Conservation (phyloP, 2,888 invertebrate genomes). For the Xanthia togata region DNA sequence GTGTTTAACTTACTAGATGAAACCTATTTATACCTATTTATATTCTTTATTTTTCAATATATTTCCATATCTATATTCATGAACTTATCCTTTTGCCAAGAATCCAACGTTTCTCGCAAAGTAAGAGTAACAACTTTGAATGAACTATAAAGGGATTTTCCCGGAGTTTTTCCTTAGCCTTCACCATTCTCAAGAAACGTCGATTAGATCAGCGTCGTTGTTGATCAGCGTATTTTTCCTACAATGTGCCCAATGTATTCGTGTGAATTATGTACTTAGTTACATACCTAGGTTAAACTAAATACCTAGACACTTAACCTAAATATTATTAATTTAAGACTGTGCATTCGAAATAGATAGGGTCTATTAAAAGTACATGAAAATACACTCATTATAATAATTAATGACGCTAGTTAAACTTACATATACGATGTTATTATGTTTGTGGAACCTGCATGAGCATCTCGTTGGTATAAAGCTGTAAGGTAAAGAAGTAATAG, state of each 20-base stretch:
- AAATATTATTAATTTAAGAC: constrained; percentile 4
- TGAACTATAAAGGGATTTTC: constrained; percentile 10
- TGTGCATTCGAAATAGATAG: constrained; percentile 17
- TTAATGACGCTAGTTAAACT: background rate
- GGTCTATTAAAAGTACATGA: background rate
- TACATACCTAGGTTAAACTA: background rate
- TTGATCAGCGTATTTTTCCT: background rate
- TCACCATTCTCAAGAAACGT: constrained; percentile 7
- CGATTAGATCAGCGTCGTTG: constrained; percentile 12
- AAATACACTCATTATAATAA: constrained; percentile 7
- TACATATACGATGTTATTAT: background rate
- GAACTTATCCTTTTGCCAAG: background rate
- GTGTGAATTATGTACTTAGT: background rate
- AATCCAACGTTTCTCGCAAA: background rate
- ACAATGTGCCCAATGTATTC: background rate
- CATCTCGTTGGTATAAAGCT: background rate
- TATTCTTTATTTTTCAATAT: background rate
- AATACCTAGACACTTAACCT: background rate
- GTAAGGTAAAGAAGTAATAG: background rate
- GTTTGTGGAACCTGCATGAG: background rate
- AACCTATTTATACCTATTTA: background rate
- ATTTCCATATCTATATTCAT: background rate
- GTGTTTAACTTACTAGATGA: constrained; percentile 9
- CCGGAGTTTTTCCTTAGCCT: constrained; percentile 8
- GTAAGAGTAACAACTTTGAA: constrained; percentile 8